phyloP scores from a whole-genome alignment of 1,140 invertebrate species.

The Battus philenor region DNA sequence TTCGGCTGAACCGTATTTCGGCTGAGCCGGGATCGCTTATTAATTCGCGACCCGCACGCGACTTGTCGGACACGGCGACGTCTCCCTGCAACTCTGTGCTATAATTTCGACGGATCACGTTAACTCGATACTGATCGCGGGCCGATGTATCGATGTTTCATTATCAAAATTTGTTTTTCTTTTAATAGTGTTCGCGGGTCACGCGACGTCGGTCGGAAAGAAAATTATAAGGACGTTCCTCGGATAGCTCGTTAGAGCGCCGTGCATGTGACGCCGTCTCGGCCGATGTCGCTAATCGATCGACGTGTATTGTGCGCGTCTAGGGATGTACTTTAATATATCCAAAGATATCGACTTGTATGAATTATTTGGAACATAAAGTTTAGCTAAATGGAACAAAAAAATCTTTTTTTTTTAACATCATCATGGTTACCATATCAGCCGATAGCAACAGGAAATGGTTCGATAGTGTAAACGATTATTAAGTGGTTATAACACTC shows the following conservation, averaged over 20 bases:
- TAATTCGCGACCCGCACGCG: slow-evolving; percentile 65
- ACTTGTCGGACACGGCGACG: slow-evolving; percentile 57
- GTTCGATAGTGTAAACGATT: no score
- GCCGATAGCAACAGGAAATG: no score
- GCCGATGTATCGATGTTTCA: slow-evolving; percentile 53
- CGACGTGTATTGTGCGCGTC: slow-evolving; percentile 48
- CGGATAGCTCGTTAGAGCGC: not conserved
- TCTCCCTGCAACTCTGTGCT: slow-evolving; percentile 58
- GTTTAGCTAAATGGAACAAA: no score
- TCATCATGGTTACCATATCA: no score
- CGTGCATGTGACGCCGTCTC: slow-evolving; percentile 7
- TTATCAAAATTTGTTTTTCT: slow-evolving; percentile 71
- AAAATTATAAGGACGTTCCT: no score
- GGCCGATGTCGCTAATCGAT: slow-evolving; percentile 50
- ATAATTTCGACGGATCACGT: slow-evolving; percentile 64
- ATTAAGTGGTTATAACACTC: no score
- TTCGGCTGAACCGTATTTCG: slow-evolving; percentile 47
- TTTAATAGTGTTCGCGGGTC: slow-evolving; percentile 52
- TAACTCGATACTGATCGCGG: slow-evolving; percentile 50
- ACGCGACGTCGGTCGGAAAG: not conserved
- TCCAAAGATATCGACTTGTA: no score
- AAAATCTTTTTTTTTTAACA: no score
- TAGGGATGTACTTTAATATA: not conserved
- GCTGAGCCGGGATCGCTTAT: slow-evolving; percentile 53
- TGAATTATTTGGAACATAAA: no score